Conservation (phyloP, 2,888 invertebrate species). For the Drosophila antonietae region DNA sequence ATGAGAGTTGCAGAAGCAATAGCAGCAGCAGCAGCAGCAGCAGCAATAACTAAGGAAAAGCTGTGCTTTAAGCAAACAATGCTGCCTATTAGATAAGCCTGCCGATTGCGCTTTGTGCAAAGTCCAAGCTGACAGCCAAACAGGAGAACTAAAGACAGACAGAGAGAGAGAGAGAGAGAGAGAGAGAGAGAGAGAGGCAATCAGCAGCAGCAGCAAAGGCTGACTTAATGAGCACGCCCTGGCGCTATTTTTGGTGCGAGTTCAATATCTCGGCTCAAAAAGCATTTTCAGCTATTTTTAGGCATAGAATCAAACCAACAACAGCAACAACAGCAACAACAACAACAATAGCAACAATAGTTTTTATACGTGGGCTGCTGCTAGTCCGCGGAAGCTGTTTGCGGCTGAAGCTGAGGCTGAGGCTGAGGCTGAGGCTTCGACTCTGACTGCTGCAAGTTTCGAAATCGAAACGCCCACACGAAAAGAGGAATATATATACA, state of each 20-base stretch:
- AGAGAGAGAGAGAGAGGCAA: not conserved
- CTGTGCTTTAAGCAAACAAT: conserved; percentile 36
- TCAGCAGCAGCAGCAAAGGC: conserved; percentile 12
- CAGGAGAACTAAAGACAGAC: not conserved
- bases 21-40: conserved; percentile 34
- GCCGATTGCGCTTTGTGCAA: conserved; percentile 52
- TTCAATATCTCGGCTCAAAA: conserved; percentile 37
- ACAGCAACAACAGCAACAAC: conserved; percentile 2
- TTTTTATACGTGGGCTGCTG: conserved; percentile 42
- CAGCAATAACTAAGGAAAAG: conserved; percentile 15
- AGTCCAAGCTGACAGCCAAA: conserved; percentile 24
- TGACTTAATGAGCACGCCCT: conserved; percentile 76
- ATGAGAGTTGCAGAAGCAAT: conserved; percentile 6
- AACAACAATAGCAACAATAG: conserved; percentile 14
- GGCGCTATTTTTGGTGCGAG: conserved; percentile 76
- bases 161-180: not conserved
- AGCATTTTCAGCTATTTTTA: conserved; percentile 70
- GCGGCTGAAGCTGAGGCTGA: conserved; percentile 13
- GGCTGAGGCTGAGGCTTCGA: conserved; percentile 15
- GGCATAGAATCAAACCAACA: conserved; percentile 68
- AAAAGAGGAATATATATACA: conserved; percentile 12
- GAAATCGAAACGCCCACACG: conserved; percentile 59
- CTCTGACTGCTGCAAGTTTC: conserved; percentile 50
- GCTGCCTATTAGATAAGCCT: conserved; percentile 56
- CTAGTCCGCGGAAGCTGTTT: conserved; percentile 53